Evolutionary conservation across 2,113 vertebrate species (phyloP), one percentile per base, ranked within the genome.

Genomic region (Chaenocephalus aceratus): DNA sequence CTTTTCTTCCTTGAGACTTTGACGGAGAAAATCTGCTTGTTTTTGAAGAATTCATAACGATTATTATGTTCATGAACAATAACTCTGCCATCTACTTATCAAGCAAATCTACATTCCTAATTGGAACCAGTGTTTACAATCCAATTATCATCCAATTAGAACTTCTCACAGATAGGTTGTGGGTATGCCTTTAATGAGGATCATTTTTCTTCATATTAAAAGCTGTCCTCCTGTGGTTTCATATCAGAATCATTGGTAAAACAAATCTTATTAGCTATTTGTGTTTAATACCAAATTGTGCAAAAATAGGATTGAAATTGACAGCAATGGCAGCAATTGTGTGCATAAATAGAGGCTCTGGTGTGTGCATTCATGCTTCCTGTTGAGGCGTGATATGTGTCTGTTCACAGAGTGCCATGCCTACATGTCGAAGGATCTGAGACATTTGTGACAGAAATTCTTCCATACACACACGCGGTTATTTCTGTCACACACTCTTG

Each of bases 351-450:
- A 63, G 66, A 61, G 1, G 21, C 51, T 49, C n/a, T 45, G 49
- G 41, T 36, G n/a, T 75, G 59, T 72, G 68, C 46, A 58, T 54
- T 49, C 58, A 41, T 75, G 62, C 69, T 34, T 72, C 1, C 64
- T 53, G 63, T 60, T 16, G 67, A 71, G 63, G 48, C n/a, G 36
- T 70, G 81, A 79, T 71, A 68, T 59, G 64, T 62, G 67, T 67
- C 79, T 72, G 73, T 75, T 74, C 68, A 53, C 74, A 69, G 44
- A 36, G 60, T 30, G 68, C 48, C 21, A 21, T 34, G 18, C 44
- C 77, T 66, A 49, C 79, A 86, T 80, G 88, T 89, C 88, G 89
- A 44, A 75, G 71, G 70, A 82, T 80, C 81, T 52, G 46, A 70
- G 84, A 74, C 79, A 81, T 74, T 73, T 71, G 75, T 83, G 85